Percentiles rank a stretch among this genome's conserved stretches.
Evolutionary conservation across 2,797 vertebrate genomes (phyloP).

Genomic region (Ctenopoma kingsleyae): DNA sequence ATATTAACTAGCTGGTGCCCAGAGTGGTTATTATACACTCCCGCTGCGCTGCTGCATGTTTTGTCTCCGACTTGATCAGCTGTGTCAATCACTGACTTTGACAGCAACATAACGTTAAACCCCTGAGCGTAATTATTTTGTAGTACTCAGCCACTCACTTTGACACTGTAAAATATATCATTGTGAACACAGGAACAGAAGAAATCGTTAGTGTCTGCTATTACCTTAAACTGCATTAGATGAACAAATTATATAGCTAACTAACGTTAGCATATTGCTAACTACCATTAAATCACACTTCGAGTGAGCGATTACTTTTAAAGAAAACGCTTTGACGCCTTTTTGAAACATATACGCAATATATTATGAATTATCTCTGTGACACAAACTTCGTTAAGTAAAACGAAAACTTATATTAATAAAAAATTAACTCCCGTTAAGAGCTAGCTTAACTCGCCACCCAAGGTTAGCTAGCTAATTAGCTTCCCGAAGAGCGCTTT

Average conservation of each 20-base stretch:
- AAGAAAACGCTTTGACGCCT: constrained; percentile 2
- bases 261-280: constrained; percentile 56
- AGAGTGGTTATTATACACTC: neutral
- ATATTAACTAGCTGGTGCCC: no score
- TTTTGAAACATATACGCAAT: fast-evolving
- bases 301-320: neutral
- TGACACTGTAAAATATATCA: fast-evolving
- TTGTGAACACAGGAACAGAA: fast-evolving
- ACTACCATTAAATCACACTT: constrained; percentile 30
- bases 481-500: constrained; percentile 39
- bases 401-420: neutral
- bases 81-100: constrained; percentile 57
- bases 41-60: neutral
- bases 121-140: no score
- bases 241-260: neutral
- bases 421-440: constrained; percentile 21
- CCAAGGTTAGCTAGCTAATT: constrained; percentile 62
- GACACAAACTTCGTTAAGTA: neutral
- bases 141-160: fast-evolving
- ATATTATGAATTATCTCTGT: fast-evolving
- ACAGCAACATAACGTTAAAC: constrained; percentile 13
- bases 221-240: neutral
- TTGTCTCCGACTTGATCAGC: neutral
- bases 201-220: neutral
- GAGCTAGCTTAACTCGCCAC: constrained; percentile 52